Percentiles rank a stretch among this genome's conserved stretches.
phyloP scores from a whole-genome alignment of 2,113 vertebrate genomes.

The Columba livia region DNA sequence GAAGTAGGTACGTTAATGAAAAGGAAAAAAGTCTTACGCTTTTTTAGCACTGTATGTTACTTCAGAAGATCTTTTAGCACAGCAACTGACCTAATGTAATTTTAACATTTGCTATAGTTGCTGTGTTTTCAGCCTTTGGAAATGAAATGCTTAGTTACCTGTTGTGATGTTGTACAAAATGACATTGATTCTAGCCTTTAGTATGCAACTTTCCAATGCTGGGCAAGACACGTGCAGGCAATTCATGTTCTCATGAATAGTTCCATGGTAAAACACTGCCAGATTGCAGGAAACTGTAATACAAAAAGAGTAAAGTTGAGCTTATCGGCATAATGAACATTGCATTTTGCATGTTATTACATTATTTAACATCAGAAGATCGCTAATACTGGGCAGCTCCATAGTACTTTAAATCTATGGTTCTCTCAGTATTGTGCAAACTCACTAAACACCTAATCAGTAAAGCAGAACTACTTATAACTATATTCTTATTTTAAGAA shows the following conservation, averaged over 20 bases:
- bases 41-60: background rate
- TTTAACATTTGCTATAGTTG: background rate
- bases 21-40: background rate
- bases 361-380: background rate
- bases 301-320: background rate
- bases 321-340: background rate
- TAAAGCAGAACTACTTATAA: background rate
- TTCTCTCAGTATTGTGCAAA: background rate
- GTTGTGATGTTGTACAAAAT: constrained; percentile 90
- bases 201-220: constrained; percentile 85
- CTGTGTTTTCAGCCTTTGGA: background rate
- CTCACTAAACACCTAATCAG: background rate
- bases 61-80: background rate
- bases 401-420: background rate
- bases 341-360: background rate
- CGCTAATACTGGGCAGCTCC: background rate
- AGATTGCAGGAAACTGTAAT: constrained; percentile 89
- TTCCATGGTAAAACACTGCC: constrained; percentile 88
- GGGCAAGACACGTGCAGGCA: constrained; percentile 92
- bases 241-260: constrained; percentile 76
- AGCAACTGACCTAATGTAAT: background rate
- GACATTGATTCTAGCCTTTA: constrained; percentile 77
- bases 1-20: background rate
- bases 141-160: constrained; percentile 68
- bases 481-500: background rate